These are phyloP conservation scores for Nothoprocta perdicaria DNA, from an alignment of 2,113 vertebrate genomes.

Conservation along the genomic window DNA sequence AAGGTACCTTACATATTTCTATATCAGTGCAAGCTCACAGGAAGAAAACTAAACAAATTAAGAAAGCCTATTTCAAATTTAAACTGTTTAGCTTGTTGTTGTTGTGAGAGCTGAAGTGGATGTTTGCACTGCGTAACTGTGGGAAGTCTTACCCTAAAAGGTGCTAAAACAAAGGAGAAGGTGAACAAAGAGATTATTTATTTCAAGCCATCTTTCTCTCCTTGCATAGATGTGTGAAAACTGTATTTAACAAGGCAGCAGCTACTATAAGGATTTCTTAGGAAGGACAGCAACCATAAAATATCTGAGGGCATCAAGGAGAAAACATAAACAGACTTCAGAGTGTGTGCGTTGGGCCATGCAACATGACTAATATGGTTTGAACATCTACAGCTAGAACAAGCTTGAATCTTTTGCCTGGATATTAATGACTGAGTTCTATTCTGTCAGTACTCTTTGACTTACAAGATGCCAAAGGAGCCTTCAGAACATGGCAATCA, in stretches of 20 bases:
- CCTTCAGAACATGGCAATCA: background rate
- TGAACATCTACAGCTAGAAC: background rate
- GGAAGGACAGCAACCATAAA: background rate
- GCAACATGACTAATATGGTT: background rate
- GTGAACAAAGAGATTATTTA: background rate
- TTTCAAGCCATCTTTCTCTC: background rate
- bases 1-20: slow-evolving; percentile 13
- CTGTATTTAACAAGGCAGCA: background rate
- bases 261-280: background rate
- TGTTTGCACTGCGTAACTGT: background rate
- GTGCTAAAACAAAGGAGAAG: background rate
- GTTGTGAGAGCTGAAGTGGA: background rate
- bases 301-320: background rate
- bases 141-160: background rate
- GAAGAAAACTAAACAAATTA: slow-evolving; percentile 35
- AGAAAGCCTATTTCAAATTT: slow-evolving; percentile 24
- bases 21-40: background rate
- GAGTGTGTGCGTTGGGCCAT: background rate
- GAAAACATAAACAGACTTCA: background rate
- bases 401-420: background rate
- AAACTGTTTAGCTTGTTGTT: slow-evolving; percentile 3
- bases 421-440: background rate
- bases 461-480: background rate
- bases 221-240: background rate
- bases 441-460: background rate